A percentile compares a stretch with the other conserved stretches of the same genome.
phyloP scores from a whole-genome alignment of 2,888 invertebrate species.

The Geophilus truncorum region DNA sequence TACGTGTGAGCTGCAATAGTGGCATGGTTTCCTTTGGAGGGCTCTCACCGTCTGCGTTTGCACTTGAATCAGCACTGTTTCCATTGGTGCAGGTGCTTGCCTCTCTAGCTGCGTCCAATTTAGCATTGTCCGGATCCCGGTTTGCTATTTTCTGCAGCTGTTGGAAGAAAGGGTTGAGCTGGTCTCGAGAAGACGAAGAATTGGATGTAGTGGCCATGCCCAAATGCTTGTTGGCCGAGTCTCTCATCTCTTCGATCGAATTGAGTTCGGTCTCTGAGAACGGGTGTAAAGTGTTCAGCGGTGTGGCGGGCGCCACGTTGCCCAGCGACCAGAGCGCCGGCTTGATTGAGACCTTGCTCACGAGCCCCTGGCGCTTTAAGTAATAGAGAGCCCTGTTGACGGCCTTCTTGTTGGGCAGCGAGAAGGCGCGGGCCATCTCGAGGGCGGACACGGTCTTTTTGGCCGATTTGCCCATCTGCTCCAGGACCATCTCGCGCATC shows the following conservation, averaged over 20 bases:
- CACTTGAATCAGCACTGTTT: background rate
- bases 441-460: conserved; percentile 31
- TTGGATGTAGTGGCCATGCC: background rate
- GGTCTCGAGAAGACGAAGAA: conserved; percentile 11
- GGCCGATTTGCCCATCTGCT: conserved; percentile 31
- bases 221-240: background rate
- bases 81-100: conserved; percentile 22
- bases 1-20: conserved; percentile 3
- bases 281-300: conserved; percentile 31
- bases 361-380: conserved; percentile 33
- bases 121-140: conserved; percentile 34
- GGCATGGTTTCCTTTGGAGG: background rate
- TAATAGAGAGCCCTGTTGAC: conserved; percentile 33
- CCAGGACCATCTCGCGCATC: conserved; percentile 33
- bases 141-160: conserved; percentile 34
- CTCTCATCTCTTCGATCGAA: conserved; percentile 33
- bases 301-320: conserved; percentile 30
- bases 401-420: conserved; percentile 32
- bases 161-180: conserved; percentile 34
- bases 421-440: conserved; percentile 34
- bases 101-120: conserved; percentile 1
- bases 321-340: conserved; percentile 34
- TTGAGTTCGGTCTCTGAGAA: conserved; percentile 32
- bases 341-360: conserved; percentile 33
- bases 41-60: conserved; percentile 25